Conservation (phyloP, 35 echinoderm and acorn worm species). For the Diadema setosum region DNA sequence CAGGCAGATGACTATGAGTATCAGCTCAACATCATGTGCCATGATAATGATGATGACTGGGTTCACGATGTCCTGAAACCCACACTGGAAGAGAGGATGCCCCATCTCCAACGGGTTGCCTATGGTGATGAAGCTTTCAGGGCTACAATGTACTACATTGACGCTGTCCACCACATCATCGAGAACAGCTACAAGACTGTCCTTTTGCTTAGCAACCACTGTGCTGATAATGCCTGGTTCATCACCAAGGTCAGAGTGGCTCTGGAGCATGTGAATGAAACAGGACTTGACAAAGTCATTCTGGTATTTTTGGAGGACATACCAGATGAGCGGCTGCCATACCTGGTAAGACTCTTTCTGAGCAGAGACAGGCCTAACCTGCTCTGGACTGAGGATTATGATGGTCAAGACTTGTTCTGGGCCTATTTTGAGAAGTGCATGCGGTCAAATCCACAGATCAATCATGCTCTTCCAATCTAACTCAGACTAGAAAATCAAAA, state of each 20-base stretch:
- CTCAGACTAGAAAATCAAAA: no score
- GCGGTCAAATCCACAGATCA: neutral
- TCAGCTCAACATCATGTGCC: neutral
- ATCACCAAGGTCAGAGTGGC: neutral
- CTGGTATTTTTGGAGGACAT: neutral
- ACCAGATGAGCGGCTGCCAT: neutral
- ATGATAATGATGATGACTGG: neutral
- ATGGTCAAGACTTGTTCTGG: neutral
- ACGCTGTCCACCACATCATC: neutral
- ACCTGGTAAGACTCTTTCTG: neutral
- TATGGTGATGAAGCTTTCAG: neutral
- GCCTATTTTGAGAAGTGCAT: neutral
- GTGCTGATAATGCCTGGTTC: neutral
- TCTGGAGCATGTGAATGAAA: neutral
- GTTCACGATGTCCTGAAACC: neutral
- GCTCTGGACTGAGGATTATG: constrained; percentile 1
- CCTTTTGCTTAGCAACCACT: neutral
- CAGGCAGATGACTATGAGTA: neutral
- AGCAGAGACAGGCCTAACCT: neutral
- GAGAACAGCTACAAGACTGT: constrained; percentile 11
- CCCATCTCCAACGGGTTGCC: neutral
- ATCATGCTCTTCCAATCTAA: neutral
- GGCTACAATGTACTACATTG: neutral
- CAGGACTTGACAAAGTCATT: neutral
- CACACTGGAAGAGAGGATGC: neutral